Conservation (phyloP, 2,888 invertebrate genomes). For the Gasteruption jaculator region DNA sequence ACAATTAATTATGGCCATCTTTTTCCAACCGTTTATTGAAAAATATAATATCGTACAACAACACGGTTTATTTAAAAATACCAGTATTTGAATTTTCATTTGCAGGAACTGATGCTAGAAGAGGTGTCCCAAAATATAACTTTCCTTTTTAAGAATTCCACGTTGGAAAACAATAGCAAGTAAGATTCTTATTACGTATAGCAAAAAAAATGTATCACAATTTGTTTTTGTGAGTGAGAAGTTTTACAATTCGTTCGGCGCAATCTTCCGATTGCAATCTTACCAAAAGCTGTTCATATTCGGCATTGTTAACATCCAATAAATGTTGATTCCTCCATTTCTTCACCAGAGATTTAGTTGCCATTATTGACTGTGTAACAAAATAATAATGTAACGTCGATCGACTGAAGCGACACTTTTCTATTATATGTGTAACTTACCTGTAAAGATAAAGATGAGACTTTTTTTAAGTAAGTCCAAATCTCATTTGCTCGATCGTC, state of each 20-base stretch:
- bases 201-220: constrained; percentile 17
- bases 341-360: constrained; percentile 69
- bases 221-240: constrained; percentile 48
- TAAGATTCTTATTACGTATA: constrained; percentile 5
- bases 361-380: constrained; percentile 59
- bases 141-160: constrained; percentile 43
- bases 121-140: constrained; percentile 37
- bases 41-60: constrained; percentile 5
- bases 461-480: constrained; percentile 28
- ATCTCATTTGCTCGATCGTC: constrained; percentile 57
- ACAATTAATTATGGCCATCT: not conserved
- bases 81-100: constrained; percentile 18
- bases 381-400: constrained; percentile 26
- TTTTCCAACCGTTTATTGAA: constrained; percentile 5
- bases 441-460: constrained; percentile 31
- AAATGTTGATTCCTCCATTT: constrained; percentile 59
- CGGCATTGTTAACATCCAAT: constrained; percentile 64
- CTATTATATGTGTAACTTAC: constrained; percentile 20
- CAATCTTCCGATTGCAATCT: constrained; percentile 67
- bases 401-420: not conserved
- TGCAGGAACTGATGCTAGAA: constrained; percentile 41
- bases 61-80: constrained; percentile 1
- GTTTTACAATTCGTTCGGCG: constrained; percentile 58
- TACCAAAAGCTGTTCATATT: constrained; percentile 63
- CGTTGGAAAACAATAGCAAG: constrained; percentile 15